Conservation (phyloP, 2,113 vertebrate genomes). For the Catharus minimus region DNA sequence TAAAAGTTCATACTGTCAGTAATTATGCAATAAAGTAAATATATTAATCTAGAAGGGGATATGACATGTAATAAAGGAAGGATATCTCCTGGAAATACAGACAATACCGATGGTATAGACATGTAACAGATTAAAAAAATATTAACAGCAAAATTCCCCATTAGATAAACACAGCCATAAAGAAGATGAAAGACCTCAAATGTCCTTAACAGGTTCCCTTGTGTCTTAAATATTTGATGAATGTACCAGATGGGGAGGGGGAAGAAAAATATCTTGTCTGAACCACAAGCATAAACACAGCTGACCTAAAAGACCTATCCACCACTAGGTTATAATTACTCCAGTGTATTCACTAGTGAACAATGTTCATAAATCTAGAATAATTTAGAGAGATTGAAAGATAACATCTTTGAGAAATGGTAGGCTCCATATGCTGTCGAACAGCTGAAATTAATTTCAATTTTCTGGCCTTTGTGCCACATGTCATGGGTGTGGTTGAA, state of each 20-base stretch:
- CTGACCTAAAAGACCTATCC: constrained; percentile 24
- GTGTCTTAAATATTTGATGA: constrained; percentile 64
- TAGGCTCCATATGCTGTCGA: neutral
- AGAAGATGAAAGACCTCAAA: neutral
- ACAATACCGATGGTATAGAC: neutral
- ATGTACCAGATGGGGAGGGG: constrained; percentile 31
- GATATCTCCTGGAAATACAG: neutral
- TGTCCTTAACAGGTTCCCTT: neutral
- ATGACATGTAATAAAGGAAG: neutral
- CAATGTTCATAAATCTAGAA: neutral
- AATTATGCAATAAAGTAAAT: neutral
- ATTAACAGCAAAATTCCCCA: neutral
- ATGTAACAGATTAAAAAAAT: constrained; percentile 2
- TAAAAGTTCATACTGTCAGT: neutral
- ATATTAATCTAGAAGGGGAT: neutral
- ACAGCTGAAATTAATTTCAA: neutral
- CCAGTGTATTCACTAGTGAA: neutral
- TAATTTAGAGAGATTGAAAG: constrained; percentile 8
- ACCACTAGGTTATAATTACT: neutral
- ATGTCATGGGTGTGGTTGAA: neutral
- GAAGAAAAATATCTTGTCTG: neutral
- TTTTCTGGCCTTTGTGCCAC: neutral
- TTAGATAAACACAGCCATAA: neutral
- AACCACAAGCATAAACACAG: constrained; percentile 19
- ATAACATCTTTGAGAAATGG: neutral